A percentile compares a stretch with the other conserved stretches of the same genome.
Conservation (phyloP, 2,888 invertebrate genomes). For the Clistopyga incitator region DNA sequence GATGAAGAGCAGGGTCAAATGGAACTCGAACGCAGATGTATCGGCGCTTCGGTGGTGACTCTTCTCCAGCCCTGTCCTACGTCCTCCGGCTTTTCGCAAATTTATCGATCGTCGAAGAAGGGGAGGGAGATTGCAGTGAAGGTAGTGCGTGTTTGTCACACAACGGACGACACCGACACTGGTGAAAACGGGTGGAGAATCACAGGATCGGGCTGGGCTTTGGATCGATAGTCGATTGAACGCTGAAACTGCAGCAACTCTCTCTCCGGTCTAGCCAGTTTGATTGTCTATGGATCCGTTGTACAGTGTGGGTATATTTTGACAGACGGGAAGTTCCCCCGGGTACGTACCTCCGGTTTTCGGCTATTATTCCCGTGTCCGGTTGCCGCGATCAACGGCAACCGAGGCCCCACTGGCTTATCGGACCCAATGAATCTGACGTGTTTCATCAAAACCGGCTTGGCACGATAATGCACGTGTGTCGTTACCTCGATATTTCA, state of each 20-base stretch:
- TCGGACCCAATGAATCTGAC: conserved; percentile 7
- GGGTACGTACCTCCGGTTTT: conserved; percentile 39
- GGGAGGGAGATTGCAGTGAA: not conserved
- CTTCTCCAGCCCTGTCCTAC: conserved; percentile 11
- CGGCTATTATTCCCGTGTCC: conserved; percentile 61
- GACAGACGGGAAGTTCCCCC: conserved; percentile 49
- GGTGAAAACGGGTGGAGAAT: conserved; percentile 50
- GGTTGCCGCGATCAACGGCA: conserved; percentile 50
- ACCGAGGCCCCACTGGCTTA: conserved; percentile 25
- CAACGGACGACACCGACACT: not conserved
- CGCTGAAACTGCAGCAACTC: conserved; percentile 15
- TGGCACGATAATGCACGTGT: conserved; percentile 50
- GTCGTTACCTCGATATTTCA: conserved; percentile 61
- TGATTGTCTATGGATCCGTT: conserved; percentile 30
- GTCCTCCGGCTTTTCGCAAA: conserved; percentile 45
- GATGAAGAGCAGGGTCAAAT: conserved; percentile 44
- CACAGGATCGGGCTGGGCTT: conserved; percentile 30
- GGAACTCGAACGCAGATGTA: conserved; percentile 32
- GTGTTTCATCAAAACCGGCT: conserved; percentile 57
- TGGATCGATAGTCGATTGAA: conserved; percentile 49
- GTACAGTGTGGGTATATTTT: conserved; percentile 38
- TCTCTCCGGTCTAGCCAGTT: not conserved
- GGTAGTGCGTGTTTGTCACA: not conserved
- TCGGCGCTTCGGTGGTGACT: conserved; percentile 28
- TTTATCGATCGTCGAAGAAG: conserved; percentile 52